A percentile compares a stretch with the other conserved stretches of the same genome.
These are phyloP conservation scores for Cephalotes varians DNA, from an alignment of 2,888 invertebrate species.

Conservation along the genomic window DNA sequence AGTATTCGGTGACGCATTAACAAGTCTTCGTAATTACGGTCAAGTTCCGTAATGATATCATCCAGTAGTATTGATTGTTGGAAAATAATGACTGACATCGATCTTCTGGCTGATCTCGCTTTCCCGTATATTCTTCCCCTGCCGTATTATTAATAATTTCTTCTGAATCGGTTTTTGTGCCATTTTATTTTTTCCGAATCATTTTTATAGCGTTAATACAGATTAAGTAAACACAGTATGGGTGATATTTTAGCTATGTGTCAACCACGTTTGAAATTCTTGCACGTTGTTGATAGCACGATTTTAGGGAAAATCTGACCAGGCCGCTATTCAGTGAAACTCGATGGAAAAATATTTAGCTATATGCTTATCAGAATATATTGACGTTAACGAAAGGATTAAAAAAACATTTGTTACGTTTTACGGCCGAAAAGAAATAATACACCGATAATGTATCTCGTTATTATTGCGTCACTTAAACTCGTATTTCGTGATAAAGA, in stretches of 20 bases:
- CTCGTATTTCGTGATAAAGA: conserved; percentile 7
- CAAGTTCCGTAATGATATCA: conserved; percentile 59
- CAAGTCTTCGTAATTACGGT: conserved; percentile 64
- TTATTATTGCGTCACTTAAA: conserved; percentile 26
- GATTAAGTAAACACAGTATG: background rate
- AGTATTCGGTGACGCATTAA: conserved; percentile 55
- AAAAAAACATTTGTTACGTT: conserved; percentile 14
- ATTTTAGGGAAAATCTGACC: conserved; percentile 12
- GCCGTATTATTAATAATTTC: conserved; percentile 4
- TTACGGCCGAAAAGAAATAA: background rate
- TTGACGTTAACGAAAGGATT: background rate
- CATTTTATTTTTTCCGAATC: background rate
- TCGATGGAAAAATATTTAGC: conserved; percentile 7
- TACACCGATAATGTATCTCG: background rate
- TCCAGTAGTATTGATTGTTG: conserved; percentile 51
- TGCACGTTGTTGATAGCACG: conserved; percentile 3
- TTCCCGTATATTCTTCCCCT: background rate
- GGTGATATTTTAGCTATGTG: background rate
- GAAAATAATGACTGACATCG: conserved; percentile 46
- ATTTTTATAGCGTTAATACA: background rate
- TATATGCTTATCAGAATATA: background rate
- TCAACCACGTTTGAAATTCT: background rate
- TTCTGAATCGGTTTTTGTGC: background rate
- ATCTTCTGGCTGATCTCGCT: background rate
- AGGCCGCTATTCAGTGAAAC: background rate